A percentile compares a stretch with the other conserved stretches of the same genome.
These are phyloP conservation scores for Phalacrocorax aristotelis DNA, from an alignment of 2,113 vertebrate genomes.

Conservation along the genomic window DNA sequence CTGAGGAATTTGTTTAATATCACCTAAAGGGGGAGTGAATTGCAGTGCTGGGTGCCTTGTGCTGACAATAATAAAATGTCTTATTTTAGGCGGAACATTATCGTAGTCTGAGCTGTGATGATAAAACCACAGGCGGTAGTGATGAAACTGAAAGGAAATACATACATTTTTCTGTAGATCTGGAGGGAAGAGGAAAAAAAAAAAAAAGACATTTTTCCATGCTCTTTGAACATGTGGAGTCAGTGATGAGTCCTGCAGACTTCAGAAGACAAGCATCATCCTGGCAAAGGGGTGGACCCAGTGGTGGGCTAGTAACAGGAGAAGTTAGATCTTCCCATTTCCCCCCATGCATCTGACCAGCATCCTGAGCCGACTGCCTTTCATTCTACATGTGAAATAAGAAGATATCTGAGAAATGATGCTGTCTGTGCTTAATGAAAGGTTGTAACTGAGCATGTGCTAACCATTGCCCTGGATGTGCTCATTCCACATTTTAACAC, in stretches of 20 bases:
- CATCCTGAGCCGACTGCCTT: neutral
- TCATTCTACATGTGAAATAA: neutral
- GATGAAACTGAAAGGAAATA: neutral
- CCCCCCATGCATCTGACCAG: neutral
- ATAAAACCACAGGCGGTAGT: neutral
- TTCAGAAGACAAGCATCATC: neutral
- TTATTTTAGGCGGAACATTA: neutral
- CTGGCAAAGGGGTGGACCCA: neutral
- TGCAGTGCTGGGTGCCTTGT: neutral
- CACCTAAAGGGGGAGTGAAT: neutral
- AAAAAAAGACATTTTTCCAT: neutral
- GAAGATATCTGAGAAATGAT: neutral
- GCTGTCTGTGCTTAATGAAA: neutral
- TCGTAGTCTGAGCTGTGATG: neutral
- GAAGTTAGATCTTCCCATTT: neutral
- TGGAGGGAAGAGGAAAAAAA: neutral
- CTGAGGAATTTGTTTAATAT: neutral
- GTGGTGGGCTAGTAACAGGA: neutral
- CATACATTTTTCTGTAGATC: neutral
- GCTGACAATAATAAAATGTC: neutral
- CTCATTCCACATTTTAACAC: neutral
- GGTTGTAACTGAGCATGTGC: neutral
- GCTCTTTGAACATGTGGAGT: neutral
- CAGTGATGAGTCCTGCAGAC: neutral
- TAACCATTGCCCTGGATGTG: neutral